Evolutionary conservation across 2,797 vertebrate genomes (phyloP).

Genomic region (Oreortyx pictus): DNA sequence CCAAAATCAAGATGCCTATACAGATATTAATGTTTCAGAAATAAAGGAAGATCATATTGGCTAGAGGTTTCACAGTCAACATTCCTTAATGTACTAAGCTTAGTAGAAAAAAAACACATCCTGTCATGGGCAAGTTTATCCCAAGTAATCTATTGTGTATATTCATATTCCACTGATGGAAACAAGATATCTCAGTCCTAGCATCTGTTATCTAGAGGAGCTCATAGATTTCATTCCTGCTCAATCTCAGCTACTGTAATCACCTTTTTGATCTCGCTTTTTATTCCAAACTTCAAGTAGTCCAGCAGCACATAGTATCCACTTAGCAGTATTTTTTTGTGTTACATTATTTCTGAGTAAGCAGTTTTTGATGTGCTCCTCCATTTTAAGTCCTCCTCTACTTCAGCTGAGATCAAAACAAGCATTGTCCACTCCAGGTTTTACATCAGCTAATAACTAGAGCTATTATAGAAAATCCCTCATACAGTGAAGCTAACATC

Average conservation of each 20-base stretch:
- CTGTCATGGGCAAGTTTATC: fast-evolving
- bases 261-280: fast-evolving
- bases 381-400: too few species aligned
- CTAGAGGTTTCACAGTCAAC: neutral
- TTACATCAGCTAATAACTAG: neutral
- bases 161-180: neutral
- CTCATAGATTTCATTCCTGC: neutral
- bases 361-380: too few species aligned
- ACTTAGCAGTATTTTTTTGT: neutral
- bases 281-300: neutral
- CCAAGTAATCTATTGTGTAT: neutral
- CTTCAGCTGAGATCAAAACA: too few species aligned
- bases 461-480: neutral
- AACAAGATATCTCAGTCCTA: neutral
- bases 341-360: neutral
- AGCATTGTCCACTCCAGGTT: too few species aligned
- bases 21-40: neutral
- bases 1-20: neutral
- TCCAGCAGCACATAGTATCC: neutral
- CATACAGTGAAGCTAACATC: neutral
- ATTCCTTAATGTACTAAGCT: neutral
- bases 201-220: neutral
- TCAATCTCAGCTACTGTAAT: neutral
- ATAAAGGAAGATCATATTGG: neutral
- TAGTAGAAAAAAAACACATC: neutral